Conservation (phyloP, 2,113 vertebrate species). For the Oophaga pumilio region DNA sequence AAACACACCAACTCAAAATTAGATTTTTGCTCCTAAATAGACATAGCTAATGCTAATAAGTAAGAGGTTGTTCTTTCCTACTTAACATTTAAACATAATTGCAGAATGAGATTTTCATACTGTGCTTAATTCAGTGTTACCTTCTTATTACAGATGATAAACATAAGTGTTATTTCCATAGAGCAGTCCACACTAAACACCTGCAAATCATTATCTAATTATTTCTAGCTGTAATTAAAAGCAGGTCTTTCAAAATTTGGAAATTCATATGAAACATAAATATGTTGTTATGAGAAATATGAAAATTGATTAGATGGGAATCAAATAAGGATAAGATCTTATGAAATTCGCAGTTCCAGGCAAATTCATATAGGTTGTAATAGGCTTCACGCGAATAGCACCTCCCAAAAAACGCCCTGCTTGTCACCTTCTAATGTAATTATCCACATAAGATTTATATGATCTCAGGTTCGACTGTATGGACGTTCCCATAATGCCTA, state of each 20-base stretch:
- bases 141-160: background rate
- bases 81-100: constrained; percentile 3
- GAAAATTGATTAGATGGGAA: no score
- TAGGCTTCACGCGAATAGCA: no score
- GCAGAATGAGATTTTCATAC: constrained; percentile 2
- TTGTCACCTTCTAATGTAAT: no score
- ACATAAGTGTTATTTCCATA: background rate
- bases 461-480: no score
- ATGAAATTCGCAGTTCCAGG: no score
- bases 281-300: background rate
- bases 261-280: background rate
- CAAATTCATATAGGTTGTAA: no score
- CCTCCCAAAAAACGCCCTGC: no score
- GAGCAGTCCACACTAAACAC: background rate
- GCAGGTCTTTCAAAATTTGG: background rate
- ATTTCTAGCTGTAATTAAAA: constrained; percentile 6
- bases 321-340: no score
- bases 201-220: constrained; percentile 27
- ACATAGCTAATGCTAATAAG: background rate
- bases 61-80: background rate
- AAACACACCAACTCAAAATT: background rate
- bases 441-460: no score
- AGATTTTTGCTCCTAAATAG: background rate
- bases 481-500: no score
- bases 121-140: background rate